Base-by-base conservation (phyloP, 2,888 invertebrate species). In the Prosapia bicincta region DNA sequence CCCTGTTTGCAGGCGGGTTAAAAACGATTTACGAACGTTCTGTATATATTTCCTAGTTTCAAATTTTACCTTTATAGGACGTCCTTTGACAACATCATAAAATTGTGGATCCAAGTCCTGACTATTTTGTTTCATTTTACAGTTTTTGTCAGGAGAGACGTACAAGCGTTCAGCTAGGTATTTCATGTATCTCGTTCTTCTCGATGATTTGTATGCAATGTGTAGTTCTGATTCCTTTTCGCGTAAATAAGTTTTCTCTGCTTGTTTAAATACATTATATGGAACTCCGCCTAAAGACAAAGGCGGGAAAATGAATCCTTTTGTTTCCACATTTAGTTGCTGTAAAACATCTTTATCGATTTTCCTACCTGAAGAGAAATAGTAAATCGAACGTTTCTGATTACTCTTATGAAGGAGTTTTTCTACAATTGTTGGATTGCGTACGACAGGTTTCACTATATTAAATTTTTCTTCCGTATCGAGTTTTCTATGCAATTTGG, bases 361-460 rank as follows among this genome's bases (percentile, higher is more conserved):
- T 65, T 75, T 75, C 65, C 77, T 28, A 24, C 77, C 77, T 26
- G 75, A 69, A 7, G 77, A 75, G 32, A 77, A 77, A 24, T 77
- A 77, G 68, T 75, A 75, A 9, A 66, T 25, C 0, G 75, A 72
- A 28, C 75, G 65, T 25, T 69, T 72, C 26, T 75, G 75, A 23
- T 43, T 70, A 38, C 71, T 70, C 68, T 30, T 69, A 25, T 77
- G 77, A 24, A 77, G 65, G 15, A 75, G 28, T 30, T 72, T 67
- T 38, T 77, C 77, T 1, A 75, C 15, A n/a, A 54, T 7, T 2
- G 43, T 26, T 1, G 74, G 74, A 10, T 28, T 26, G 2, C 15
- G 23, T 15, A 74, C 74, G 13, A 25, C n/a, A 0, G 74, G 74
- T 26, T 74, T 74, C 9, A 65, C 30, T 25, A 65, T 66, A 28